Evolutionary conservation across 2,113 vertebrate species (phyloP), one percentile per base, ranked within the genome.

Genomic region (Mohoua ochrocephala): DNA sequence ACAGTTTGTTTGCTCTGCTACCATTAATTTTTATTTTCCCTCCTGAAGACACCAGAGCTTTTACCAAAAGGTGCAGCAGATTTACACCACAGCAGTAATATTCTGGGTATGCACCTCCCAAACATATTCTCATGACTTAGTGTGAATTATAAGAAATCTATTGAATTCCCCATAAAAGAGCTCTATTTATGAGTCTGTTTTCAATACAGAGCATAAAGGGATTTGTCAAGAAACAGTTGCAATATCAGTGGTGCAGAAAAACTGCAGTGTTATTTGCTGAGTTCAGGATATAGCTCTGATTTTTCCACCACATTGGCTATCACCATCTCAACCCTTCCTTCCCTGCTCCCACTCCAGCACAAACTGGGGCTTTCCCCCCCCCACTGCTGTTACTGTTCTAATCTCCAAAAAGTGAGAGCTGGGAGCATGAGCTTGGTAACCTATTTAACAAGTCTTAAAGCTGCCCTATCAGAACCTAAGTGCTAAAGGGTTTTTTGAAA

Each of bases 141-240:
- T 90, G 47, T 82, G 85, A 94, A 76, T 95, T 87, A 70, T 50
- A 92, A 91, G 82, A 94, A 78, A 67, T 73, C 26, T 92, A 84
- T 91, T 81, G 97, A 97, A 93, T 96, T 97, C 67, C 87, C 94
- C 65, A 52, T 60, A 76, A 95, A 75, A 71, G 49, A 94, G 31
- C 11, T 42, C 39, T 94, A 92, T 95, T 96, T 97, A 94, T 87
- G 91, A 97, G 91, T 89, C 90, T 84, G 56, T 93, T 97, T 97
- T 97, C 91, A 84, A 76, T 83, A 49, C 23, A 68, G 83, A 77
- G 87, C 81, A 95, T 87, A 97, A 97, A 97, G 73, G 81, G 87
- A 95, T 98, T 96, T 98, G 92, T 96, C 91, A 97, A 96, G 91
- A 95, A 96, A 67, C 79, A 96, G 87, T 84, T 89, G 87, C 85